Base-by-base conservation (phyloP, 37 sponge, comb jelly and placozoan genomes). In the Cliona cf. orientalis region DNA sequence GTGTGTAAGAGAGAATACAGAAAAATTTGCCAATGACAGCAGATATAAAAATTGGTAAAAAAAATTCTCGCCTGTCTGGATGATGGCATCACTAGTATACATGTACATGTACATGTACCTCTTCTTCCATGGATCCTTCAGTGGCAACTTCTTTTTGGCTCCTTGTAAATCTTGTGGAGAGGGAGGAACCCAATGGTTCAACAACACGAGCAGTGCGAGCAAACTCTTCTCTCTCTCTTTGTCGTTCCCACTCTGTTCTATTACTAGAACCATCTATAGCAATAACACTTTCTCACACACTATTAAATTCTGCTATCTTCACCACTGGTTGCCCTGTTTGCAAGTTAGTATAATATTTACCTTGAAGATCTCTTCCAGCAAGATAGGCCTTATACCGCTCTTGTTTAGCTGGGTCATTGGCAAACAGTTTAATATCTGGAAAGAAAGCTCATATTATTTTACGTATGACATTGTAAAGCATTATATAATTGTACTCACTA, bases 171-270 rank as follows among this genome's bases (percentile, higher is more conserved):
- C 81, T 77, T 46, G 84, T 67, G 11, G 91, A 33, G 45, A 95
- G 58, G 29, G 88, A 80, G 0, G 71, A 80, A 36, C 64, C 49
- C 19, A 91, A 87, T 3, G 89, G 89, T 60, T 85, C 73, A 66
- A 76, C 83, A 42, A 88, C 55, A 28, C 53, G 36, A n/a, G 91
- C 71, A 36, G 80, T 58, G 3, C 66, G 58, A 12, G 79, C 36
- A 79, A 94, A 94, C 78, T 90, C 85, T 38, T 91, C 89, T 25
- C 57, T 76, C 70, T 95, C 91, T 66, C 70, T 84, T 45, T 95
- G 87, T 42, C 42, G 38, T 61, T 95, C 95, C 95, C 95, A 95
- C 73, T 95, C 95, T 5, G 91, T 95, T 87, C 89, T 76, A 35
- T 45, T 74, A 32, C 26, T 22, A 9, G 42, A 68, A 14, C 36